A percentile compares a stretch with the other conserved stretches of the same genome.
Evolutionary conservation across 1,140 invertebrate genomes (phyloP).

Genomic region (Proales similis): DNA sequence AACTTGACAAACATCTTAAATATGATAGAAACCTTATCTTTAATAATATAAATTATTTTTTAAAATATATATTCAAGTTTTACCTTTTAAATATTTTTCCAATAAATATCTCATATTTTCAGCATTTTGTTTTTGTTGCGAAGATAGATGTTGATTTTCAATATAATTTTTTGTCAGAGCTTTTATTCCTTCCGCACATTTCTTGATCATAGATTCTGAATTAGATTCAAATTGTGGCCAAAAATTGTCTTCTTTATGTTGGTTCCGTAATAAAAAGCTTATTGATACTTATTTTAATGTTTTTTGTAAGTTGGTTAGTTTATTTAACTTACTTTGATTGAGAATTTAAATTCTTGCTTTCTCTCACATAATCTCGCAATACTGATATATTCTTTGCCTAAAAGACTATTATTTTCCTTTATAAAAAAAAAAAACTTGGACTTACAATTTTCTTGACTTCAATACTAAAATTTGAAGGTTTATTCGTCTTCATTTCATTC

Average conservation of each 20-base stretch:
- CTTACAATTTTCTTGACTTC: conserved; percentile 32
- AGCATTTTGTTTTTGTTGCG: conserved; percentile 11
- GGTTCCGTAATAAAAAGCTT: conserved; percentile 4
- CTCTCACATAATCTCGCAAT: conserved; percentile 22
- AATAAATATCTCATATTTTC: conserved; percentile 20
- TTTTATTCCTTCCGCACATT: conserved; percentile 15
- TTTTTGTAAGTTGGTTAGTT: background rate
- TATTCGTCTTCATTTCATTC: conserved; percentile 1
- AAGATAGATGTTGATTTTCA: conserved; percentile 6
- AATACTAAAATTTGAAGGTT: conserved; percentile 6
- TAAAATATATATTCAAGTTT: background rate
- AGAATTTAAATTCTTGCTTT: conserved; percentile 14
- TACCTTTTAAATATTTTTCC: conserved; percentile 36
- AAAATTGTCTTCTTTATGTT: background rate
- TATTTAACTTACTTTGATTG: conserved; percentile 11
- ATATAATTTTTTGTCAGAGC: conserved; percentile 2
- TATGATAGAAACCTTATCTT: background rate
- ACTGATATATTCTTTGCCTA: conserved; percentile 19
- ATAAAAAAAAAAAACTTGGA: background rate
- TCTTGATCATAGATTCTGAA: conserved; percentile 18
- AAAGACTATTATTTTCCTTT: background rate
- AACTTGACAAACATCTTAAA: conserved; percentile 24
- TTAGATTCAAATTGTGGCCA: conserved; percentile 21
- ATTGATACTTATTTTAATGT: background rate
- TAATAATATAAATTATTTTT: background rate